phyloP scores from a whole-genome alignment of 1,140 invertebrate species.

The Halyomorpha halys region DNA sequence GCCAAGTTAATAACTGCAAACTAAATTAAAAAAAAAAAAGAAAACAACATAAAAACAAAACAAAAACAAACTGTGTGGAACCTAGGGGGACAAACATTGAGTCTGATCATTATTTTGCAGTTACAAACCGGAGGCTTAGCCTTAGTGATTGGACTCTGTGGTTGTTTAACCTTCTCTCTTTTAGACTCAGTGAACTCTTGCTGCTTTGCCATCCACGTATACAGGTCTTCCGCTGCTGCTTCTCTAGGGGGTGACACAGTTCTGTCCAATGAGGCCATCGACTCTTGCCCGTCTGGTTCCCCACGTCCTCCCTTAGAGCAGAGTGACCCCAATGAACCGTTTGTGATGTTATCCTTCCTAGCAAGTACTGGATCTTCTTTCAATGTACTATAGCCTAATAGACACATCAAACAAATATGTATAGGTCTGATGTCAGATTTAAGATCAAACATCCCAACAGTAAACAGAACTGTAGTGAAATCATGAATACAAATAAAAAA shows the following conservation, averaged over 20 bases:
- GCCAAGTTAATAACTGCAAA: neutral
- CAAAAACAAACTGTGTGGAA: neutral
- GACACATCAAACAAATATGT: neutral
- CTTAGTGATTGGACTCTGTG: slow-evolving; percentile 30
- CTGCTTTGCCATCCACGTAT: slow-evolving; percentile 91
- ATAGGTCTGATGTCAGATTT: no score
- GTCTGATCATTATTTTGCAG: slow-evolving; percentile 19
- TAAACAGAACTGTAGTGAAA: no score
- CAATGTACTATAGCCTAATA: slow-evolving; percentile 57
- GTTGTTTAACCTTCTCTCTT: slow-evolving; percentile 22
- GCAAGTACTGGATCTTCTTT: slow-evolving; percentile 46
- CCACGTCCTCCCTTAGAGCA: slow-evolving; percentile 39
- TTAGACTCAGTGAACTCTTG: slow-evolving; percentile 51
- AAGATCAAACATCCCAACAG: no score
- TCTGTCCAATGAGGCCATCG: slow-evolving; percentile 38
- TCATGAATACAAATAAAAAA: no score
- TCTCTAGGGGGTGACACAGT: slow-evolving; percentile 11
- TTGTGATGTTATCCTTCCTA: slow-evolving; percentile 2
- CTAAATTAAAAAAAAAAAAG: neutral
- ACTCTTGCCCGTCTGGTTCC: slow-evolving; percentile 40
- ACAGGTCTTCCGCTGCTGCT: slow-evolving; percentile 67
- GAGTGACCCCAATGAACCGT: slow-evolving; percentile 33
- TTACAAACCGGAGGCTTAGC: slow-evolving; percentile 32
- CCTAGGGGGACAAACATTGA: no score
- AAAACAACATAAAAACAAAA: slow-evolving; percentile 1